Evolutionary conservation across 2,113 vertebrate genomes (phyloP), one percentile per base, ranked within the genome.

Genomic region (Arvicanthis niloticus): DNA sequence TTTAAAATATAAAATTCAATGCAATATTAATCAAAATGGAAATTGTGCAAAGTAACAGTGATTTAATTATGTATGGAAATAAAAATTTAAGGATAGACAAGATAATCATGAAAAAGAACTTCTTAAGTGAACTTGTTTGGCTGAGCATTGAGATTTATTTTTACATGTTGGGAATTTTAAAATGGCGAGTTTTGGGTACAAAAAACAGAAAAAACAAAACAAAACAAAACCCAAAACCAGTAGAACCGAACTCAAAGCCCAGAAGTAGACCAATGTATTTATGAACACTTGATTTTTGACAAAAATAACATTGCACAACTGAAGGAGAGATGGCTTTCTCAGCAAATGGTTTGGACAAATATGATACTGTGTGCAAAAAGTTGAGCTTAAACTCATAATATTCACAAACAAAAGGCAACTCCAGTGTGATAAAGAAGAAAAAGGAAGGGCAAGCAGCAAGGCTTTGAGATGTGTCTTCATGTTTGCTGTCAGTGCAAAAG

Each of bases 1-100:
- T 62, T 84, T 84, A 84, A 62, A 84, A 62, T 84, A 62, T 5
- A 84, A 84, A 84, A 84, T 62, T 84, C 81, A 84, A 84, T 62
- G 58, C 24, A 84, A 62, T 26, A 84, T 84, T 84, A 84, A 84
- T 84, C n/a, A 84, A 84, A 84, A 84, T 84, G 13, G 58, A 62
- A 62, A 29, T 62, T 84, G 58, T 84, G 24, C n/a, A 62, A 60
- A 84, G 58, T 62, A 62, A 42, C 58, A 84, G 58, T 40, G 58
- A 62, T 62, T 84, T 62, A 84, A 62, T 84, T 84, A 62, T 84
- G 40, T 62, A 62, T 84, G n/a, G n/a, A 62, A 62, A 84, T 84
- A 62, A 84, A 84, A 62, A 42, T 62, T 62, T 84, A 84, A 84
- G 13, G 24, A 17, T 42, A 42, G 81, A 42, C n/a, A 42, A 42